Conservation (phyloP, 2,113 vertebrate genomes). For the Chinchilla lanigera region DNA sequence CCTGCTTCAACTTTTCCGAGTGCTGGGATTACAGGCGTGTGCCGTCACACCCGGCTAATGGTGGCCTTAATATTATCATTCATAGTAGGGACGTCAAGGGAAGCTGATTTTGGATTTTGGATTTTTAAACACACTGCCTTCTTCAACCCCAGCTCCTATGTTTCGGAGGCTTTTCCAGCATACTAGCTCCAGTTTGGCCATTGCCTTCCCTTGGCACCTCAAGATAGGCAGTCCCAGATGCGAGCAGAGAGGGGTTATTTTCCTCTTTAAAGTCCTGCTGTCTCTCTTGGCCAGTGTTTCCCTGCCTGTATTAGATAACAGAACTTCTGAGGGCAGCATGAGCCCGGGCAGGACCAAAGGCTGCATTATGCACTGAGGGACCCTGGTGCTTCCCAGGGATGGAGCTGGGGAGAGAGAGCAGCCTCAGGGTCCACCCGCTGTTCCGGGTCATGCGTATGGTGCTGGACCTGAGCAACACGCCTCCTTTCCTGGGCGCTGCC, state of each 20-base stretch:
- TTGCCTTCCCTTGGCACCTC: slow-evolving; percentile 1
- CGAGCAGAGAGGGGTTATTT: background rate
- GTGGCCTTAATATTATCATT: background rate
- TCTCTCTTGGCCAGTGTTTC: background rate
- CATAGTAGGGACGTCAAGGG: fast-evolving
- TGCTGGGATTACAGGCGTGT: background rate
- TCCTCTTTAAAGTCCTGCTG: background rate
- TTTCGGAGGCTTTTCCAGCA: background rate
- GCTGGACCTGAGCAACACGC: fast-evolving
- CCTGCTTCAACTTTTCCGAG: background rate
- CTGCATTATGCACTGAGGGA: background rate
- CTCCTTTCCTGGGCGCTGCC: background rate
- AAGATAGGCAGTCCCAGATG: background rate
- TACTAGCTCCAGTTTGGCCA: slow-evolving; percentile 5
- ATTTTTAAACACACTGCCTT: background rate
- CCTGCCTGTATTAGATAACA: background rate
- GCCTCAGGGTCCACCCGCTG: fast-evolving
- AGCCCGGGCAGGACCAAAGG: background rate
- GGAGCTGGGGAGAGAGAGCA: fast-evolving
- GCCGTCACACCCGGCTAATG: background rate
- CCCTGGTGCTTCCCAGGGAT: background rate
- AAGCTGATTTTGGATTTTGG: background rate
- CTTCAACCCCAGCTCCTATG: background rate
- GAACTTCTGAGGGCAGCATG: background rate
- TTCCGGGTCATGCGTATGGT: background rate